Evolutionary conservation across 2,888 invertebrate species (phyloP).

Genomic region (Hipparchia sbordonii): DNA sequence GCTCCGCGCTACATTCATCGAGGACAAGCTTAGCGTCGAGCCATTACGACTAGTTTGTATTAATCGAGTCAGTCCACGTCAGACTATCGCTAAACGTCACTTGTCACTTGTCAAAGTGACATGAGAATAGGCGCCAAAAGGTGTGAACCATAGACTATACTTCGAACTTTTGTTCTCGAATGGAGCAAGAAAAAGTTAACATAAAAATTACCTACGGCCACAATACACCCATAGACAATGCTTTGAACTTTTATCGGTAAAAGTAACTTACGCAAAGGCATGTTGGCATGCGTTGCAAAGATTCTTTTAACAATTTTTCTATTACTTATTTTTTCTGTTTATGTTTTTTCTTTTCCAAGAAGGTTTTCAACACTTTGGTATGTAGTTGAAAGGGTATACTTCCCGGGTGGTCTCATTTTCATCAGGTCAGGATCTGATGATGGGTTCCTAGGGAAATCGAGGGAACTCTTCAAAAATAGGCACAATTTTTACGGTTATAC

Average conservation of each 20-base stretch:
- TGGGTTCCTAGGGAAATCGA: no score
- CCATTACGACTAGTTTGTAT: conserved; percentile 64
- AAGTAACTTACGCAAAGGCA: not conserved
- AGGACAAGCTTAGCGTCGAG: conserved; percentile 76
- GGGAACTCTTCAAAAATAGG: no score
- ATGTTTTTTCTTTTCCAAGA: not conserved
- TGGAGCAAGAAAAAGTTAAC: not conserved
- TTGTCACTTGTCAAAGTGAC: not conserved
- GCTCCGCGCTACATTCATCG: conserved; percentile 72
- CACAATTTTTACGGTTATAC: no score
- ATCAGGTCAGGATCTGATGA: no score
- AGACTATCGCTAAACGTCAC: conserved; percentile 1
- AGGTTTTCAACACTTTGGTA: not conserved
- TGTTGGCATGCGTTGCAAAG: no score
- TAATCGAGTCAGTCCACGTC: not conserved
- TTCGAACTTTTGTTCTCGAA: not conserved
- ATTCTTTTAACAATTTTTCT: no score
- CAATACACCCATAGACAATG: not conserved
- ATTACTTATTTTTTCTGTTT: no score
- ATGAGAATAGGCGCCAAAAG: not conserved
- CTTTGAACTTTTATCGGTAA: not conserved
- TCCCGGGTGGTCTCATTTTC: no score
- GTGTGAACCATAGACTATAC: not conserved
- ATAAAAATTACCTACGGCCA: not conserved
- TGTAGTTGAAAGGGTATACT: no score